phyloP scores from a whole-genome alignment of 1,140 invertebrate genomes.

The Heliconius hewitsoni region DNA sequence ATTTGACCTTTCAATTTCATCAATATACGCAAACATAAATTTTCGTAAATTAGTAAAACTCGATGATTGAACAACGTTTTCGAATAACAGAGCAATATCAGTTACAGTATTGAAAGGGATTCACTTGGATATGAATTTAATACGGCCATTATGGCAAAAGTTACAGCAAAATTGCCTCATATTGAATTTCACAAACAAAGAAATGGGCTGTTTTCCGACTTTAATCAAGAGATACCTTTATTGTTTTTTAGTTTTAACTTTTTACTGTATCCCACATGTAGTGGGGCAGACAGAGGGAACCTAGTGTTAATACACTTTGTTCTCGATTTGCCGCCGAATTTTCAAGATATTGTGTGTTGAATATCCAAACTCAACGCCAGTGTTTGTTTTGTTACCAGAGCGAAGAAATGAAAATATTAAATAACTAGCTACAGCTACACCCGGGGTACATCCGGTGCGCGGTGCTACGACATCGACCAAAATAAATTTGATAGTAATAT shows the following conservation, averaged over 20 bases:
- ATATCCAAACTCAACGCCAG: no score
- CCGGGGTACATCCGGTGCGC: no score
- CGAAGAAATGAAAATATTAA: no score
- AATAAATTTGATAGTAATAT: no score
- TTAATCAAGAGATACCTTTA: background rate
- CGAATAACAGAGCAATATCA: conserved; percentile 10
- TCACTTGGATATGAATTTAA: conserved; percentile 20
- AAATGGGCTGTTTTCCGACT: background rate
- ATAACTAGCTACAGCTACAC: no score
- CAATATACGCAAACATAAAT: background rate
- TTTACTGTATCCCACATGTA: background rate
- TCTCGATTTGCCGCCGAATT: no score
- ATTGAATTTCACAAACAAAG: conserved; percentile 23
- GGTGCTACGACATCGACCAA: no score
- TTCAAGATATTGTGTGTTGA: no score
- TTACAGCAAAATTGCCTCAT: conserved; percentile 18
- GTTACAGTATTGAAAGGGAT: conserved; percentile 19
- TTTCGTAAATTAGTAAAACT: background rate
- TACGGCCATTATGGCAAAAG: conserved; percentile 20
- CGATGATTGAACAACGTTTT: background rate
- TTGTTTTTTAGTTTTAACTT: background rate
- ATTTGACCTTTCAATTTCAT: no score
- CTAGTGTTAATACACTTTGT: no score
- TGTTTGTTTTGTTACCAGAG: no score
- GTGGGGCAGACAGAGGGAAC: no score